Evolutionary conservation across 2,797 vertebrate genomes (phyloP), one percentile per base, ranked within the genome.

Genomic region (Thripadectes ignobilis): DNA sequence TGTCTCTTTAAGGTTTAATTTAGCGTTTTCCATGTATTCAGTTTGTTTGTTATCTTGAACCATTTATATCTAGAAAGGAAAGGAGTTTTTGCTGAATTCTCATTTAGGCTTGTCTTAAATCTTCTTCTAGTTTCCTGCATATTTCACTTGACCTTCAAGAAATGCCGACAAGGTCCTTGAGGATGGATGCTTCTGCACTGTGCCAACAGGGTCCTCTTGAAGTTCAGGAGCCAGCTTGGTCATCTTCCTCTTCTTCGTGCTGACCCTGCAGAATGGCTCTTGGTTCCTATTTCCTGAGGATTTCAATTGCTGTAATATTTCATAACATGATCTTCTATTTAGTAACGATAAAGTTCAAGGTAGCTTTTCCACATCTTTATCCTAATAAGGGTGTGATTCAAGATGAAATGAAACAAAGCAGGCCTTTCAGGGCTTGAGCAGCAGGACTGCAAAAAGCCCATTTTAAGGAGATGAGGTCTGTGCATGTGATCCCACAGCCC

Each of bases 1-100:
- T 79, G 48, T 90, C 27, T 89, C 36, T 93, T 86, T 39, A 69
- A 77, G 34, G 41, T 67, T 92, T 90, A 65, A 54, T 96, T 90
- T 88, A 55, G 48, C 46, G 30, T 80, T 73, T 95, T 90, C 38
- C 52, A 45, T 61, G 61, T 71, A 58, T 94, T 95, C 95, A 95
- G 61, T 49, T 14, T 68, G 54, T 95, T 95, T 92, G 38, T 96
- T 95, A 85, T 93, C 74, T 83, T 51, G 41, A 36, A 74, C 49
- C 72, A 38, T 94, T 96, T 95, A 51, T 96, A 88, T 92, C 95
- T 96, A 77, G 45, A 94, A 83, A 91, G 95, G 95, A 95, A 97
- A 96, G 57, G 62, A 7, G 4, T 51, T 97, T 96, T 93, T 95
- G 96, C 93, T 95, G 94, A 96, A 76, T 85, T 76, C 57, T 95